Evolutionary conservation across 2,113 vertebrate genomes (phyloP).

Genomic region (Scomber japonicus): DNA sequence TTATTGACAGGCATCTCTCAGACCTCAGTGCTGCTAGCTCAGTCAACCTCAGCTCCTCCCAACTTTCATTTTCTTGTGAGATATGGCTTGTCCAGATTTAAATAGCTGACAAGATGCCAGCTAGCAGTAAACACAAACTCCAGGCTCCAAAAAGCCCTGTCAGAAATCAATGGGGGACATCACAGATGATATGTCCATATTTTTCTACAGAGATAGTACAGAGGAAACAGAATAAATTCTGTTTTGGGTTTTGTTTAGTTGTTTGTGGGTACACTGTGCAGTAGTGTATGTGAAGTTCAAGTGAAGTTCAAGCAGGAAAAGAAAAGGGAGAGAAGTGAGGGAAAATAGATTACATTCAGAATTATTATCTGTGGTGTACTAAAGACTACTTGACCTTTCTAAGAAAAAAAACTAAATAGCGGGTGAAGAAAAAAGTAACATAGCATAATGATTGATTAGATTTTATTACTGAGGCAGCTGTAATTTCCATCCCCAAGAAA

Average conservation of each 20-base stretch:
- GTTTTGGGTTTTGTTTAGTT: too few relatives aligned
- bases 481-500: background rate
- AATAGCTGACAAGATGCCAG: slow-evolving; percentile 10
- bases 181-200: background rate
- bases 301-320: background rate
- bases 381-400: slow-evolving; percentile 3
- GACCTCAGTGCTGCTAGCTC: background rate
- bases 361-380: background rate
- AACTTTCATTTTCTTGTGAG: background rate
- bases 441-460: slow-evolving; percentile 6
- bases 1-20: background rate
- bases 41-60: background rate
- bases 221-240: background rate
- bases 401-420: background rate
- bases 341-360: too few relatives aligned
- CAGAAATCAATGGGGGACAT: slow-evolving; percentile 20
- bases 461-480: background rate
- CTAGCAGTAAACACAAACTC: slow-evolving; percentile 25
- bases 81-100: background rate
- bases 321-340: background rate
- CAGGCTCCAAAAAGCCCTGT: slow-evolving; percentile 16
- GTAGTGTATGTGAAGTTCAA: too few relatives aligned
- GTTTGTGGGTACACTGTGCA: too few relatives aligned
- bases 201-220: background rate
- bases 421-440: background rate